A percentile compares a stretch with the other conserved stretches of the same genome.
phyloP scores from a whole-genome alignment of 2,888 invertebrate genomes.

The Polydrusus pterygomalis region DNA sequence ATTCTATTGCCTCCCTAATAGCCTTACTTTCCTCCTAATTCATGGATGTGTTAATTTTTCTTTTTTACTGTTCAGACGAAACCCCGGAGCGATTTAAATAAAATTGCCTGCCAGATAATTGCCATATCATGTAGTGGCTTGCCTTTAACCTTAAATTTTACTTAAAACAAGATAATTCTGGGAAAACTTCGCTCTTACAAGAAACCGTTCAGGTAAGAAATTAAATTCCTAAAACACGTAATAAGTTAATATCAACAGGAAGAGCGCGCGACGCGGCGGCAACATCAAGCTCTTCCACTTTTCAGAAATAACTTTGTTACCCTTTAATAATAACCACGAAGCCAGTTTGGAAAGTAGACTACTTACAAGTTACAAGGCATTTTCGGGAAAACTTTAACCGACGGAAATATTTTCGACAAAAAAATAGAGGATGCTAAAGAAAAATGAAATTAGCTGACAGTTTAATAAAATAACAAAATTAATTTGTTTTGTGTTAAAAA shows the following conservation, averaged over 20 bases:
- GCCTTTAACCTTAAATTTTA: conserved; percentile 28
- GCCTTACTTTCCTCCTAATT: no score
- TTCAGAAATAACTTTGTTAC: conserved; percentile 61
- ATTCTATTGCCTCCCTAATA: no score
- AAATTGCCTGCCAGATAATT: not conserved
- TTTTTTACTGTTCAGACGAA: no score
- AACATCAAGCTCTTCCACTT: conserved; percentile 23
- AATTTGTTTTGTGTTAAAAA: no score
- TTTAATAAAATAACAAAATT: no score
- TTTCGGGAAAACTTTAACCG: conserved; percentile 4
- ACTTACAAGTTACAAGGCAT: conserved; percentile 24
- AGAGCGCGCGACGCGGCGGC: conserved; percentile 44
- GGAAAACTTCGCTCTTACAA: conserved; percentile 30
- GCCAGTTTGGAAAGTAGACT: conserved; percentile 23
- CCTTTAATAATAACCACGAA: conserved; percentile 46
- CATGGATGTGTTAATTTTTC: no score
- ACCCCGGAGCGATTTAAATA: no score
- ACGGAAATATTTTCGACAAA: not conserved
- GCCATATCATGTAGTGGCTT: conserved; percentile 6
- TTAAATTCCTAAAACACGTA: conserved; percentile 60
- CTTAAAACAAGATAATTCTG: conserved; percentile 30
- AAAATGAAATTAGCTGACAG: not conserved
- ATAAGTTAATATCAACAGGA: conserved; percentile 60
- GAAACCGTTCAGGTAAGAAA: conserved; percentile 57
- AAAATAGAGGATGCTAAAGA: not conserved